Evolutionary conservation across 2,113 vertebrate species (phyloP).

Genomic region (Barbus barbus): DNA sequence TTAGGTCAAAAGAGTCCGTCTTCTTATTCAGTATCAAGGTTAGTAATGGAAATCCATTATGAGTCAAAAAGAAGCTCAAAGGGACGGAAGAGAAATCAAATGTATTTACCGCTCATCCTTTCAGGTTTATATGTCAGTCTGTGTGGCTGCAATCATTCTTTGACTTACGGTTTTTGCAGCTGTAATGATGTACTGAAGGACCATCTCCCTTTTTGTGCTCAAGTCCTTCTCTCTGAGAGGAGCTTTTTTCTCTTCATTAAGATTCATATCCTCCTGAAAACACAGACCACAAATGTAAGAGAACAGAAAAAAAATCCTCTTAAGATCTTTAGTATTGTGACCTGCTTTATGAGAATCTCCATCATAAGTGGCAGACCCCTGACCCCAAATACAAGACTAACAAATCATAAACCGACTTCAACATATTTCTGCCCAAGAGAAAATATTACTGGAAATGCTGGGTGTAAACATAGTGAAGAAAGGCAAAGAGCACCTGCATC

Average conservation of each 20-base stretch:
- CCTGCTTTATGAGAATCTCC: neutral
- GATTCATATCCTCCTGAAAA: slow-evolving; percentile 97
- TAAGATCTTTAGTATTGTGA: neutral
- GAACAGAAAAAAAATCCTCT: neutral
- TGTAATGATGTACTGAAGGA: slow-evolving; percentile 91
- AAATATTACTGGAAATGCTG: neutral
- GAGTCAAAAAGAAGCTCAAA: neutral
- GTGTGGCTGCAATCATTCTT: neutral
- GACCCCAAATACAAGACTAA: neutral
- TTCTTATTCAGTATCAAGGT: neutral
- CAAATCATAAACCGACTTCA: neutral
- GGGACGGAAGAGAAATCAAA: neutral
- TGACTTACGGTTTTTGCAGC: slow-evolving; percentile 91
- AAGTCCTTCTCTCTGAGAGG: slow-evolving; percentile 95
- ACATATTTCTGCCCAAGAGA: neutral
- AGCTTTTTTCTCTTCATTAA: slow-evolving; percentile 95
- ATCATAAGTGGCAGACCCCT: neutral
- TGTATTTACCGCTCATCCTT: neutral
- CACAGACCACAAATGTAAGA: slow-evolving; percentile 8
- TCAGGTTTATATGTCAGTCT: neutral
- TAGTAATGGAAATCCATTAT: neutral
- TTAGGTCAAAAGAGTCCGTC: neutral
- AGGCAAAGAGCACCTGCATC: neutral
- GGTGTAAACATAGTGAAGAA: neutral
- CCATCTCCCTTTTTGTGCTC: slow-evolving; percentile 94